Percentiles rank a stretch among this genome's conserved stretches.
phyloP scores from a whole-genome alignment of 2,113 vertebrate genomes.

The Aviceda subcristata region DNA sequence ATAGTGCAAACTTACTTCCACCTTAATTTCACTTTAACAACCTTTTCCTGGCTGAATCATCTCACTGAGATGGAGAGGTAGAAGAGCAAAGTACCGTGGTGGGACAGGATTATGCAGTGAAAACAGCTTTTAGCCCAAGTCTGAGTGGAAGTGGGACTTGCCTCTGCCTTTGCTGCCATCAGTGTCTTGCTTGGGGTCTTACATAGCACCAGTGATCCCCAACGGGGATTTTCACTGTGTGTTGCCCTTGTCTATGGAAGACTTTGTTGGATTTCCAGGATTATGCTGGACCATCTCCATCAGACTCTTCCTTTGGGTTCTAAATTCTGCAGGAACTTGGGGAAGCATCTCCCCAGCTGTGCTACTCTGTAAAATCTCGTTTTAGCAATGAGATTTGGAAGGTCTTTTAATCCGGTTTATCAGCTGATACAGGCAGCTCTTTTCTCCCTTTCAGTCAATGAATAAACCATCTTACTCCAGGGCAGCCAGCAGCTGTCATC shows the following conservation, averaged over 20 bases:
- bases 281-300: background rate
- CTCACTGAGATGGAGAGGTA: background rate
- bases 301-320: background rate
- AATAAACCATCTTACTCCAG: background rate
- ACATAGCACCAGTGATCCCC: background rate
- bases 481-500: background rate
- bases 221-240: background rate
- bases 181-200: background rate
- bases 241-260: background rate
- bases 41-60: background rate
- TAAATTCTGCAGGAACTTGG: background rate
- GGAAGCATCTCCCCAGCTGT: background rate
- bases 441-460: background rate
- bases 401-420: accelerated
- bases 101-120: background rate
- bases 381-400: background rate
- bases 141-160: background rate
- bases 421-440: background rate
- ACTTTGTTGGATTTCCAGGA: background rate
- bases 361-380: accelerated
- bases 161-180: background rate
- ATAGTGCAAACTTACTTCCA: no score
- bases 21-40: background rate
- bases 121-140: background rate
- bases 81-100: background rate